These are phyloP conservation scores for Fulica atra DNA, from an alignment of 2,113 vertebrate genomes.

Conservation along the genomic window DNA sequence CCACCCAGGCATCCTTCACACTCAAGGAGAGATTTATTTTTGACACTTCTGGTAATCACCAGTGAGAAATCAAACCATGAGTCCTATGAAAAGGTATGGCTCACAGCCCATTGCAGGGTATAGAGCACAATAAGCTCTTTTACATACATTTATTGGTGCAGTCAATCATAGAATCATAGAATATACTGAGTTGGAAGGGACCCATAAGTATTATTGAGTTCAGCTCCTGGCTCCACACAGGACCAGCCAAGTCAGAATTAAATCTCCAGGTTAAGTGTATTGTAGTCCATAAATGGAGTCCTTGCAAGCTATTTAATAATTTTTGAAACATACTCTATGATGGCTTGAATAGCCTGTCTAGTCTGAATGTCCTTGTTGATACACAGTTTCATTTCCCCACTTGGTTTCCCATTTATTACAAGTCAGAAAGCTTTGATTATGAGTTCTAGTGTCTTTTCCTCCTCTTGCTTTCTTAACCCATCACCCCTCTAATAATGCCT, in stretches of 20 bases:
- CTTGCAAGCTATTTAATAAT: not conserved
- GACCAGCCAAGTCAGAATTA: too few species aligned
- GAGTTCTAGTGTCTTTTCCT: not conserved
- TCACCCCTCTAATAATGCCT: not conserved
- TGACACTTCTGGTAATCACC: not conserved
- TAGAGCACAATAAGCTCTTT: not conserved
- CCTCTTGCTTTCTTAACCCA: not conserved
- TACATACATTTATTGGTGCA: not conserved
- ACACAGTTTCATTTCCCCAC: not conserved
- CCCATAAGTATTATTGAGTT: too few species aligned
- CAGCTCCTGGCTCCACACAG: too few species aligned
- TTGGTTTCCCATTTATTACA: not conserved
- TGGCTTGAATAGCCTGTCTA: not conserved
- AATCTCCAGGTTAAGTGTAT: not conserved
- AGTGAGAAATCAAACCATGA: slow-evolving; percentile 37
- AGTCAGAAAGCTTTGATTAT: not conserved
- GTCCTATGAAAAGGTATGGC: slow-evolving; percentile 66
- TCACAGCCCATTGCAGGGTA: not conserved
- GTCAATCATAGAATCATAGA: too few species aligned
- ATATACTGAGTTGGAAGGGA: too few species aligned
- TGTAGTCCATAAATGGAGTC: not conserved
- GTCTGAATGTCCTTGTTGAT: not conserved
- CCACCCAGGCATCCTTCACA: accelerated
- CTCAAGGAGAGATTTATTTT: not conserved
- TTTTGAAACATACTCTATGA: not conserved